Conservation (phyloP, 1,140 invertebrate species). For the Saccostrea glomerata region DNA sequence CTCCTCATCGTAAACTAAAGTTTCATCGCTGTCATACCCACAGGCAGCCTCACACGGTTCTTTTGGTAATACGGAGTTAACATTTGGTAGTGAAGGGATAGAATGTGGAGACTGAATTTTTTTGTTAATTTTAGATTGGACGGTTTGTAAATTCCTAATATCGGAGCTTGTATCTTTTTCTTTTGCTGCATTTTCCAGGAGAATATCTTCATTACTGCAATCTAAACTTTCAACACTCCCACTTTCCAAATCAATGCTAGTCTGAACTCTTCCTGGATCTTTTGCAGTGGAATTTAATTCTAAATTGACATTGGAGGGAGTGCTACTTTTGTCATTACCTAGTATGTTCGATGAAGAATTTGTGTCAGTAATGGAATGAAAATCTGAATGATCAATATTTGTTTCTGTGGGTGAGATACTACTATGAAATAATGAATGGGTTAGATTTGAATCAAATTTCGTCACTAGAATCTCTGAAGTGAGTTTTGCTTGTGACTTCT, state of each 20-base stretch:
- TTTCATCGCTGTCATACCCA: slow-evolving; percentile 17
- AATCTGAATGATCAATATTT: not conserved
- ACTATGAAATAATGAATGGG: not conserved
- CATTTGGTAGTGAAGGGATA: not conserved
- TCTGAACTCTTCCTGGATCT: not conserved
- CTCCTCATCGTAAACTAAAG: not conserved
- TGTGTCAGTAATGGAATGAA: not conserved
- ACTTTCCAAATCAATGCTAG: not conserved
- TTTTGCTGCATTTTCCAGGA: not conserved
- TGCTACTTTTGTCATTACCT: not conserved
- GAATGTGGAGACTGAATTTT: not conserved
- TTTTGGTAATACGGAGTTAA: not conserved
- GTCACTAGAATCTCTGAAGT: not conserved
- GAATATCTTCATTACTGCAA: not conserved
- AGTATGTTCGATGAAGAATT: not conserved
- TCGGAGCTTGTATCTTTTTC: not conserved
- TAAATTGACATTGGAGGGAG: not conserved
- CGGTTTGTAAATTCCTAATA: not conserved
- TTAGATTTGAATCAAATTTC: not conserved
- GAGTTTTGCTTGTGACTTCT: not conserved
- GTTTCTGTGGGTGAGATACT: not conserved
- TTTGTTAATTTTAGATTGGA: not conserved
- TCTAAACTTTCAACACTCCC: not conserved
- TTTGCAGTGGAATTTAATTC: not conserved
- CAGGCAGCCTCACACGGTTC: not conserved